Percentiles rank a stretch among this genome's conserved stretches.
phyloP scores from a whole-genome alignment of 2,888 invertebrate species.

The Habroteleia sp. region DNA sequence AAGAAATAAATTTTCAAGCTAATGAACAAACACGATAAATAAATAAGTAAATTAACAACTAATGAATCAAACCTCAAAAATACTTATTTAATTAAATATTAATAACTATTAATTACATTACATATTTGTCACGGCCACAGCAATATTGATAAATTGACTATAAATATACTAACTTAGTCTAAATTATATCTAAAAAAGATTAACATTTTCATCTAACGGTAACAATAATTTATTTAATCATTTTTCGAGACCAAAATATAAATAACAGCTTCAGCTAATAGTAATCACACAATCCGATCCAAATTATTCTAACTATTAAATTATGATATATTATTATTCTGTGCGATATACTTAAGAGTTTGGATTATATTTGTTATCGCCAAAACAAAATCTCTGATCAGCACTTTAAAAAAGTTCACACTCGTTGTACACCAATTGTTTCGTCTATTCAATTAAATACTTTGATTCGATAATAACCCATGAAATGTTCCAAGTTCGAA shows the following conservation, averaged over 20 bases:
- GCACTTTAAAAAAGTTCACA: background rate
- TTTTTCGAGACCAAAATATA: conserved; percentile 10
- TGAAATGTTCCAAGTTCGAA: background rate
- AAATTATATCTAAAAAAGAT: conserved; percentile 37
- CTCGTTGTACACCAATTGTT: background rate
- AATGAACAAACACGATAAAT: no score
- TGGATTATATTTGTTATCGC: background rate
- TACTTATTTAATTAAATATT: conserved; percentile 1
- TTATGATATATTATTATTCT: background rate
- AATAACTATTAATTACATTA: conserved; percentile 29
- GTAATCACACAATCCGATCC: conserved; percentile 1
- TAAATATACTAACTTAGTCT: conserved; percentile 39
- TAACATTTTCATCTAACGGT: conserved; percentile 23
- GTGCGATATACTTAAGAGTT: conserved; percentile 1
- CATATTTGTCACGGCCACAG: conserved; percentile 55
- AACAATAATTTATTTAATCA: conserved; percentile 10
- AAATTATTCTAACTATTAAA: conserved; percentile 14
- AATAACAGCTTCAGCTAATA: conserved; percentile 13
- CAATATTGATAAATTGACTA: conserved; percentile 33
- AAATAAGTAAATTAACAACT: no score
- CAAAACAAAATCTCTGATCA: background rate
- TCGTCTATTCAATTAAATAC: no score
- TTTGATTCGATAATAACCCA: background rate
- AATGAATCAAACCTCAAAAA: no score
- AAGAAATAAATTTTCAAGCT: no score